Conservation (phyloP, 2,113 vertebrate species). For the Melanerpes formicivorus region DNA sequence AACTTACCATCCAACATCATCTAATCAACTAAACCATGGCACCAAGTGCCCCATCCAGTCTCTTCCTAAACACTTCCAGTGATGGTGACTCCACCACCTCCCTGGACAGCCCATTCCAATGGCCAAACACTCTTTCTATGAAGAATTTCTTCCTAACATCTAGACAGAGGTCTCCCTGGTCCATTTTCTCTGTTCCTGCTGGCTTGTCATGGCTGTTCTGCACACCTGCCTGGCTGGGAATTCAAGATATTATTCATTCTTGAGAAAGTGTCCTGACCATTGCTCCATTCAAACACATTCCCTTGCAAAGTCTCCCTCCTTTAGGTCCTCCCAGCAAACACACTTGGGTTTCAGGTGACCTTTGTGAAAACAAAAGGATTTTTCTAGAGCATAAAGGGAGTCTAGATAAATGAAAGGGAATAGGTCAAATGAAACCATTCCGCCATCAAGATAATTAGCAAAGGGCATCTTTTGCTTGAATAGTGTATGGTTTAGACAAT, state of each 20-base stretch:
- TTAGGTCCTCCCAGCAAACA: background rate
- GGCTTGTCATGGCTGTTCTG: background rate
- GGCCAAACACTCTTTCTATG: too few species aligned
- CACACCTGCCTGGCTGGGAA: background rate
- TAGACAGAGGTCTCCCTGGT: background rate
- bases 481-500: background rate
- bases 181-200: background rate
- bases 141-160: too few species aligned
- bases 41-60: too few species aligned
- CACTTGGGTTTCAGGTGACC: background rate
- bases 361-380: background rate
- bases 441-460: background rate
- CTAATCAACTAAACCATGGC: too few species aligned
- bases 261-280: background rate
- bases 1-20: too few species aligned
- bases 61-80: too few species aligned
- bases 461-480: background rate
- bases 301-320: background rate
- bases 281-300: background rate
- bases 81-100: too few species aligned
- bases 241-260: background rate
- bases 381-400: background rate
- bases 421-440: background rate
- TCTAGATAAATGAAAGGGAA: background rate
- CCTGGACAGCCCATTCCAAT: too few species aligned